Evolutionary conservation across 2,888 invertebrate species (phyloP), one percentile per base, ranked within the genome.

Genomic region (Papilio gigon): DNA sequence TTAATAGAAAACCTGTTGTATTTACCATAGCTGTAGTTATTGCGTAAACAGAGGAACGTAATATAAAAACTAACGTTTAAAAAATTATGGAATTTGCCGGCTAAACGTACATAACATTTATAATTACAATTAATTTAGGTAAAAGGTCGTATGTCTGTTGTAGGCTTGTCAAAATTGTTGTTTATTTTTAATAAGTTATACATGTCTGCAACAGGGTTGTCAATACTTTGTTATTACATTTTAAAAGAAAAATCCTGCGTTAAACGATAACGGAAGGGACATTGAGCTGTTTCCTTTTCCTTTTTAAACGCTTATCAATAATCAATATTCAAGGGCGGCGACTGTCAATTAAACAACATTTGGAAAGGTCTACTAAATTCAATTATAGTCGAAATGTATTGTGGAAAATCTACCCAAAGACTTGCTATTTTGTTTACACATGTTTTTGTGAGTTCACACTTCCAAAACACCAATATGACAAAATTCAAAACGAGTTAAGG

Each of bases 81-180:
- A 30, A 56, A 53, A 59, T 9, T 1, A 35, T 11, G 8, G 33
- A 50, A 17, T 42, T 35, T 53, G 65, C 65, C 25, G 35, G 50
- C 37, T 65, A 20, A 60, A 69, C 65, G 42, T 14, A 65, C 60
- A n/a, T 44, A 22, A 17, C 22, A 20, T 12, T 60, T 50, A 6
- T 42, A 69, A 69, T 69, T 65, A 50, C 30, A 20, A 22, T 65
- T 60, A 61, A 65, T 35, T 53, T 17, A 53, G 65, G 60, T 65
- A 60, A 68, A 59, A 65, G 69, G 53, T 69, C 60, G 59, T 42
- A 64, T 27, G 59, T 68, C 44, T 4, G 2, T 47, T 40, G 2
- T 50, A 64, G 64, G 47, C 47, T 64, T 61, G 53, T n/a, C 40
- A 40, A 22, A 17, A 17, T 40, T 44, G 9, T 20, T 44, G 9